phyloP scores from a whole-genome alignment of 2,888 invertebrate species.

The Macrophya alboannulata region DNA sequence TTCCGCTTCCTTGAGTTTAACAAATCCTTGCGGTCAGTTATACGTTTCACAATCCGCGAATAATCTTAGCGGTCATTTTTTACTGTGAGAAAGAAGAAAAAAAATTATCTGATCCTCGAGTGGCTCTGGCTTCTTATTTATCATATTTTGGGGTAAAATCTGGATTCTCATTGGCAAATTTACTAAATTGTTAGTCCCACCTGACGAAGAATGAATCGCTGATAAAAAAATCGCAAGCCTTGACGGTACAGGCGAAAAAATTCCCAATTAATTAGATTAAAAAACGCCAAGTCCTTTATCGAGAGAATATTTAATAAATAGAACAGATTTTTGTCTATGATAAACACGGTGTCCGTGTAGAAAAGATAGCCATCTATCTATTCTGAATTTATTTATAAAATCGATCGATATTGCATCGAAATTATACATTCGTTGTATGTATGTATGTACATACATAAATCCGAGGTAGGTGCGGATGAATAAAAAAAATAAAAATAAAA shows the following conservation, averaged over 20 bases:
- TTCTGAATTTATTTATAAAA: neutral
- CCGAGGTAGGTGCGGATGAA: too few species aligned
- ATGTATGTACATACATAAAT: too few species aligned
- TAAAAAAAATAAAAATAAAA: neutral
- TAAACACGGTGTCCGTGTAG: neutral
- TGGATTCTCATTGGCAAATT: too few species aligned
- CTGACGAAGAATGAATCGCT: too few species aligned
- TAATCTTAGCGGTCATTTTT: neutral
- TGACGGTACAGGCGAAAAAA: too few species aligned
- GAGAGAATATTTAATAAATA: neutral
- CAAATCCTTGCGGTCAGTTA: neutral
- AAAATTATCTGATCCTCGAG: too few species aligned
- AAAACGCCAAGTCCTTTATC: neutral
- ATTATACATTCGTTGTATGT: conserved; percentile 22
- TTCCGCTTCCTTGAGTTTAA: neutral
- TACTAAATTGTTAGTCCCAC: too few species aligned
- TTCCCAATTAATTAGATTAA: neutral
- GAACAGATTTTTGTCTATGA: neutral
- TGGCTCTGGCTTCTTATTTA: too few species aligned
- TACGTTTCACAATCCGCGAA: neutral
- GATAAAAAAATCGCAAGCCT: too few species aligned
- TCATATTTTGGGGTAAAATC: too few species aligned
- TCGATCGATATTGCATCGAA: conserved; percentile 39
- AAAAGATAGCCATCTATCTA: neutral
- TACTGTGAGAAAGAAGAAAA: too few species aligned